Evolutionary conservation across 1,140 invertebrate species (phyloP).

Genomic region (Muscidifurax raptorellus): DNA sequence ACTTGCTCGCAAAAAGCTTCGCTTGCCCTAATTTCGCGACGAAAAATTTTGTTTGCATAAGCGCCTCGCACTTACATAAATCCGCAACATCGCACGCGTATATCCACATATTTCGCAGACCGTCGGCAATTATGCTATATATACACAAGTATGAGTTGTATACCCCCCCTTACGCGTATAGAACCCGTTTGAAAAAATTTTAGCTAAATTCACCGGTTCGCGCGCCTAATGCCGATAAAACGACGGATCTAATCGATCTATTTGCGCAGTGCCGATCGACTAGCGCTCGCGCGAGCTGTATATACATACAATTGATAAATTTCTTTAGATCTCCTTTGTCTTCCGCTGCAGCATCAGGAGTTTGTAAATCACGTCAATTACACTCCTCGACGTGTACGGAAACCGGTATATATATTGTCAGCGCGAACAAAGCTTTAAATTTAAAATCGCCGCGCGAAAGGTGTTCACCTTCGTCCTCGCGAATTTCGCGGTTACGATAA

Average conservation of each 20-base stretch:
- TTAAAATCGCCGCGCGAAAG: neutral
- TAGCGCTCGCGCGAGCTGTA: too few species aligned
- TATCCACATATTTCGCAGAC: too few species aligned
- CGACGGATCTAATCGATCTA: too few species aligned
- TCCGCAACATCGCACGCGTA: too few species aligned
- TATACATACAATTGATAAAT: too few species aligned
- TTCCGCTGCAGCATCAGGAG: too few species aligned
- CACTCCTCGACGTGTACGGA: too few species aligned
- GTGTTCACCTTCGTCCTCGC: constrained; percentile 16
- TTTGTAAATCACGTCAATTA: neutral
- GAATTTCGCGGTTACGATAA: constrained; percentile 5
- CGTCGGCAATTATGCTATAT: neutral
- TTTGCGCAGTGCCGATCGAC: too few species aligned
- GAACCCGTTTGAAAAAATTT: neutral
- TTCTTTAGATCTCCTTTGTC: neutral
- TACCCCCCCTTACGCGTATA: too few species aligned
- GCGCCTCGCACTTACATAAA: neutral
- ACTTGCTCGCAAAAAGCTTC: too few species aligned
- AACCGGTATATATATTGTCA: neutral
- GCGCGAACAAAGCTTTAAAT: constrained; percentile 6
- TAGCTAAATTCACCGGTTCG: too few species aligned
- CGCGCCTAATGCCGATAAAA: too few species aligned
- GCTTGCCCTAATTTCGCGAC: neutral
- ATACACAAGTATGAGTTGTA: neutral
- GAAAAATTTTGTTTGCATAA: constrained; percentile 27